Evolutionary conservation across 2,797 vertebrate genomes (phyloP).

Genomic region (Gymnothorax javanicus): DNA sequence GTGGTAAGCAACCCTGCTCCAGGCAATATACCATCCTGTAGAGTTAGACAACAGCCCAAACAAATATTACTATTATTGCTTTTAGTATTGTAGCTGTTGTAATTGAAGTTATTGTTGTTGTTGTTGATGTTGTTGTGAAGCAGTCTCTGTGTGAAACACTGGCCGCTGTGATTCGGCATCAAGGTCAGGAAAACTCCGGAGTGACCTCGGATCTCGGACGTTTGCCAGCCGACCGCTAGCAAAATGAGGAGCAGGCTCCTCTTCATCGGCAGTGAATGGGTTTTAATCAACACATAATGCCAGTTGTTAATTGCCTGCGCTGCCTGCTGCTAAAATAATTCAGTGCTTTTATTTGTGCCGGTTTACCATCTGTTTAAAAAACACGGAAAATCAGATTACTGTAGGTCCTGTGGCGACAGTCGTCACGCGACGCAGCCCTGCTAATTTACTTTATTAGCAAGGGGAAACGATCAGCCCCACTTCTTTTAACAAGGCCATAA

Average conservation of each 20-base stretch:
- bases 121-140: background rate
- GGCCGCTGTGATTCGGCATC: constrained; percentile 59
- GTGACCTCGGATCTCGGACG: constrained; percentile 54
- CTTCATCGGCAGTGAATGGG: constrained; percentile 72
- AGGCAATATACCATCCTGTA: no score
- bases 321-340: constrained; percentile 81
- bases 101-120: background rate
- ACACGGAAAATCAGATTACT: constrained; percentile 67
- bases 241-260: constrained; percentile 65
- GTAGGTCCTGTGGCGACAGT: constrained; percentile 67
- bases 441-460: constrained; percentile 62
- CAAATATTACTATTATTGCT: no score
- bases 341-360: constrained; percentile 77
- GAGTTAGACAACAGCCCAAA: no score
- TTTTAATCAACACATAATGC: constrained; percentile 86
- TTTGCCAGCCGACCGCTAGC: constrained; percentile 62
- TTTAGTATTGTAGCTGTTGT: no score
- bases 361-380: constrained; percentile 81
- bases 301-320: constrained; percentile 83
- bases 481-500: constrained; percentile 62
- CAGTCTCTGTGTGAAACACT: constrained; percentile 35
- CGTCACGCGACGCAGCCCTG: constrained; percentile 68
- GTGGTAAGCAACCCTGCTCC: no score
- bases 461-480: constrained; percentile 48
- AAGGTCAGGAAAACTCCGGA: constrained; percentile 62